Base-by-base conservation (phyloP, 2,113 vertebrate genomes). In the Misgurnus mizolepis region DNA sequence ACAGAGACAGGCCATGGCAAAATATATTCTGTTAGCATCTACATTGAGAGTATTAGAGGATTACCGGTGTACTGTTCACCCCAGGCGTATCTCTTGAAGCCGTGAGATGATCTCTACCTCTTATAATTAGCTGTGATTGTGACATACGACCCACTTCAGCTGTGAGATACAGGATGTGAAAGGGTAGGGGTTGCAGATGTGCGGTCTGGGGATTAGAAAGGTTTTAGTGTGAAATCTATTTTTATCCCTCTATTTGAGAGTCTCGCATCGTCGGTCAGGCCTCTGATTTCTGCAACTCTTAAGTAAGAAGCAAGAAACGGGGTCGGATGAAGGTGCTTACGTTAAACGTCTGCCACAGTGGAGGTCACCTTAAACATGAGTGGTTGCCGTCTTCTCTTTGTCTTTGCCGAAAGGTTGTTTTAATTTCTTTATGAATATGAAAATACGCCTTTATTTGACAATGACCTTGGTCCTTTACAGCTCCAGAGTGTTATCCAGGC, bases 401-500 rank as follows among this genome's bases (percentile, higher is more conserved):
- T 81, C 72, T 81, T 81, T 76, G 64, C 72, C 65, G n/a, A 49
- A 69, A 81, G 79, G 71, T 47, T 67, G 70, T 73, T 80, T 80
- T 75, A 69, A 81, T 62, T 40, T 15, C 12, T 12, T 60, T 67
- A 76, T 67, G 27, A 69, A 69, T 81, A 60, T 72, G n/a, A 67
- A 43, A 72, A 39, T 10, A 15, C 3, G 39, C 43, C 15, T 74
- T 12, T 43, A 40, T 58, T 43, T 14, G 53, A 47, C 27, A 5
- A 9, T 77, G 34, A 5, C 27, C n/a, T 53, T 68, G 56, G 41
- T 17, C 49, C 34, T 1, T 69, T 47, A 9, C 80, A 92, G 92
- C 90, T 65, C 91, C 90, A 4, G 93, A 94, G 84, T 94, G 93
- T 80, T 80, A 75, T 76, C 88, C 89, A 0, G 89, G 89, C 41